Conservation (phyloP, 1,140 invertebrate species). For the Sarcophaga peregrina region DNA sequence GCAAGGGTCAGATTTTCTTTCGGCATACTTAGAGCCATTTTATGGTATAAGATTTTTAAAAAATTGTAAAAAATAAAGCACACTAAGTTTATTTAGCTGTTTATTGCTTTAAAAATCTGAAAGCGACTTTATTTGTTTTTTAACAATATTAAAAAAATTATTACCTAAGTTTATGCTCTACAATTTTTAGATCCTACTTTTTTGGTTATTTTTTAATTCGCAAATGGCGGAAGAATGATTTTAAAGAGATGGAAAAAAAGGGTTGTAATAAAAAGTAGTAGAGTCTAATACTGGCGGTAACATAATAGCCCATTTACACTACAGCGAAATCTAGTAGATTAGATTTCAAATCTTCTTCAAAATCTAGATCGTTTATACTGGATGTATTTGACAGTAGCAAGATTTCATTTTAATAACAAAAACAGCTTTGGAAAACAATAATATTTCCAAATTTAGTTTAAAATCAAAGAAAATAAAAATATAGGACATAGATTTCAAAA, state of each 20-base stretch:
- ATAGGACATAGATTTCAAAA: too few species aligned
- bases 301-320: too few species aligned
- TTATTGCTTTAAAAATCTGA: neutral
- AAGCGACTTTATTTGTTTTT: neutral
- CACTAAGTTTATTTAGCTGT: neutral
- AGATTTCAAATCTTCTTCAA: too few species aligned
- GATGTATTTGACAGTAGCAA: too few species aligned
- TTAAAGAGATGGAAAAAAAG: neutral
- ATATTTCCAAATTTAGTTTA: too few species aligned
- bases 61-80: too few species aligned
- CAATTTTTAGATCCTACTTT: neutral
- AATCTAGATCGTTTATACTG: too few species aligned
- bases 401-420: too few species aligned
- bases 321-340: too few species aligned
- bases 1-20: neutral
- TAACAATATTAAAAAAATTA: neutral
- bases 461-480: too few species aligned
- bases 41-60: neutral
- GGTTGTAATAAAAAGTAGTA: neutral
- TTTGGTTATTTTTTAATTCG: neutral
- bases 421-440: too few species aligned
- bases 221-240: neutral
- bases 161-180: neutral
- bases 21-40: constrained; percentile 23
- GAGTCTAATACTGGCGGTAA: neutral